Percentiles rank a stretch among this genome's conserved stretches.
These are phyloP conservation scores for Vireo altiloquus DNA, from an alignment of 2,113 vertebrate genomes.

Conservation along the genomic window DNA sequence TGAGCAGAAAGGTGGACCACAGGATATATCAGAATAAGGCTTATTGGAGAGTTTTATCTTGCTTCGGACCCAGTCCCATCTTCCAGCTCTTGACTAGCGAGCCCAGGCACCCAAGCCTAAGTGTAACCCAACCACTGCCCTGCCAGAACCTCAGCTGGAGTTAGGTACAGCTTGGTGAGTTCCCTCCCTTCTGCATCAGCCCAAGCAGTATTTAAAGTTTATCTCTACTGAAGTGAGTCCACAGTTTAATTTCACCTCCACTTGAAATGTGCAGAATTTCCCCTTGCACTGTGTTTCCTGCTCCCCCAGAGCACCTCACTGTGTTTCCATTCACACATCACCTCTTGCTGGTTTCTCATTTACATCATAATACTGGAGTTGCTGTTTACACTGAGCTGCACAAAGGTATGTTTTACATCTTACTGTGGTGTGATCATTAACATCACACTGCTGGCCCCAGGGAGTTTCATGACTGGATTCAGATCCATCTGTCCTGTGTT, in stretches of 20 bases:
- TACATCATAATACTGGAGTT: constrained; percentile 63
- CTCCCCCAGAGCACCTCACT: constrained; percentile 42
- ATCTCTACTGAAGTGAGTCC: background rate
- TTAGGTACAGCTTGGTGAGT: background rate
- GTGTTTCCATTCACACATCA: constrained; percentile 66
- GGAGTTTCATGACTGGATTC: constrained; percentile 61
- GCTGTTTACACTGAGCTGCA: constrained; percentile 63
- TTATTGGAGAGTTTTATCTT: background rate
- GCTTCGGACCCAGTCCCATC: background rate
- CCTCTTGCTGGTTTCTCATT: constrained; percentile 66
- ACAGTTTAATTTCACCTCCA: background rate
- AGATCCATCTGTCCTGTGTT: constrained; percentile 66
- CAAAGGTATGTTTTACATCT: constrained; percentile 67
- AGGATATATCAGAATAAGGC: background rate
- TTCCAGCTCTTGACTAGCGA: background rate
- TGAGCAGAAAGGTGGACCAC: background rate
- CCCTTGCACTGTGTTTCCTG: background rate
- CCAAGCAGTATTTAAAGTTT: background rate
- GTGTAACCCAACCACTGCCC: background rate
- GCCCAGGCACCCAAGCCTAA: background rate
- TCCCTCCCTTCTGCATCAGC: background rate
- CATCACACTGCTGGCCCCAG: constrained; percentile 63
- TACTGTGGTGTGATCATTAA: constrained; percentile 63
- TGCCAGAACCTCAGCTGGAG: background rate
- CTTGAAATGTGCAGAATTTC: background rate